Base-by-base conservation (phyloP, 2,888 invertebrate genomes). In the Apotomis betuletana region DNA sequence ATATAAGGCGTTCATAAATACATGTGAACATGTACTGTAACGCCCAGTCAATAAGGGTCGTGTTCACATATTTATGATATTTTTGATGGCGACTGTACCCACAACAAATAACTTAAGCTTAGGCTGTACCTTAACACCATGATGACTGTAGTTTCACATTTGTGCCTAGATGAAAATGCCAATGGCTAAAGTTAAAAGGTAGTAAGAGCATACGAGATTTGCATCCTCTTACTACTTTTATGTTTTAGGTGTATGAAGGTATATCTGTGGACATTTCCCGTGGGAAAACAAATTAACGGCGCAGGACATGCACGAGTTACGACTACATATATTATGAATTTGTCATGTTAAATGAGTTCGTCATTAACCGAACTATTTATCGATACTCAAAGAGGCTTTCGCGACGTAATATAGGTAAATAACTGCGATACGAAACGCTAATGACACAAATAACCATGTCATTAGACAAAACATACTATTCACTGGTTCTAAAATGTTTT, bases 281-380 rank as follows among this genome's bases (percentile, higher is more conserved):
- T 64, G 63, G 63, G 63, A 64, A 64, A 54, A 4, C 54, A 13
- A 41, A 64, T 64, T 64, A 64, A 64, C 63, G 10, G 54, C 6
- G 41, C 63, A 54, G 63, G 54, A 64, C 63, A 44, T 41, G 41
- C 52, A 27, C 54, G 63, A 64, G 41, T 64, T 52, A 64, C 63
- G 52, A 64, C 41, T 13, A 63, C 10, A 15, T 27, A 54, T 61
- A 36, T 49, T 49, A 49, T 49, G 41, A 41, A 6, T 49, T 9
- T 49, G 12, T 49, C 49, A 27, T 36, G 38, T 10, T 41, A 46
- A 49, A 49, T 49, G 49, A 49, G 49, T 49, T 49, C 49, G 0
- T 49, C 49, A 9, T 49, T 49, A 49, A 3, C 9, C 12, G 46
- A 4, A 49, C 44, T 60, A 12, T 58, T 38, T 55, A 55, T 9